These are phyloP conservation scores for Andrena hattorfiana DNA, from an alignment of 2,888 invertebrate species.

Conservation along the genomic window DNA sequence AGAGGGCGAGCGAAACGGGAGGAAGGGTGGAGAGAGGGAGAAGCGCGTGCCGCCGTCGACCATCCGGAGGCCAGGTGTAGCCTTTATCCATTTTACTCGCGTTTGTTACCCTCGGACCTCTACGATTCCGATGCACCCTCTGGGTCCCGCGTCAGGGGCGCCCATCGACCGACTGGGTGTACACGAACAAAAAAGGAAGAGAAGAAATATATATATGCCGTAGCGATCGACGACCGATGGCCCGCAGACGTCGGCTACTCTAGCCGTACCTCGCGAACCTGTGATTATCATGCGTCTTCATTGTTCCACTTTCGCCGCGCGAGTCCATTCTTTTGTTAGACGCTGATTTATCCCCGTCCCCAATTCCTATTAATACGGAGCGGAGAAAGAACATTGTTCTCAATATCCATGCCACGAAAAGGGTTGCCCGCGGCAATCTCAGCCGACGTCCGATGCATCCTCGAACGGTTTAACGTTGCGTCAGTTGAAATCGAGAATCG, in stretches of 20 bases:
- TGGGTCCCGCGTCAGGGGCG: slow-evolving; percentile 72
- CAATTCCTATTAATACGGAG: neutral
- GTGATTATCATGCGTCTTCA: slow-evolving; percentile 39
- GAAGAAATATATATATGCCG: slow-evolving; percentile 35
- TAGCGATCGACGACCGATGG: slow-evolving; percentile 68
- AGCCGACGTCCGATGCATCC: neutral
- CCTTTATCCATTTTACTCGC: slow-evolving; percentile 82
- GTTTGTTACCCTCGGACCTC: slow-evolving; percentile 77
- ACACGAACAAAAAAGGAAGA: slow-evolving; percentile 19
- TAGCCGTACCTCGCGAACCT: slow-evolving; percentile 28
- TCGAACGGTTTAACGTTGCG: neutral
- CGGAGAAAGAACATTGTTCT: neutral
- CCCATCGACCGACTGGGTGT: slow-evolving; percentile 64
- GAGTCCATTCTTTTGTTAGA: slow-evolving; percentile 10
- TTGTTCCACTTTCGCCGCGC: slow-evolving; percentile 32
- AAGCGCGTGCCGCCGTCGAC: slow-evolving; percentile 80
- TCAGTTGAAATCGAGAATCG: neutral
- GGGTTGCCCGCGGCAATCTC: neutral
- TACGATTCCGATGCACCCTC: slow-evolving; percentile 77
- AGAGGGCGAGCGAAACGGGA: slow-evolving; percentile 53
- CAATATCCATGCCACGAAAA: neutral
- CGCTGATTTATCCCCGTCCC: neutral
- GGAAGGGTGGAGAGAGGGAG: slow-evolving; percentile 53
- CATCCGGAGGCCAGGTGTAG: slow-evolving; percentile 84
- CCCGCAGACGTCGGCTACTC: slow-evolving; percentile 42